A percentile compares a stretch with the other conserved stretches of the same genome.
Conservation (phyloP, 2,888 invertebrate species). For the Andrena haemorrhoa region DNA sequence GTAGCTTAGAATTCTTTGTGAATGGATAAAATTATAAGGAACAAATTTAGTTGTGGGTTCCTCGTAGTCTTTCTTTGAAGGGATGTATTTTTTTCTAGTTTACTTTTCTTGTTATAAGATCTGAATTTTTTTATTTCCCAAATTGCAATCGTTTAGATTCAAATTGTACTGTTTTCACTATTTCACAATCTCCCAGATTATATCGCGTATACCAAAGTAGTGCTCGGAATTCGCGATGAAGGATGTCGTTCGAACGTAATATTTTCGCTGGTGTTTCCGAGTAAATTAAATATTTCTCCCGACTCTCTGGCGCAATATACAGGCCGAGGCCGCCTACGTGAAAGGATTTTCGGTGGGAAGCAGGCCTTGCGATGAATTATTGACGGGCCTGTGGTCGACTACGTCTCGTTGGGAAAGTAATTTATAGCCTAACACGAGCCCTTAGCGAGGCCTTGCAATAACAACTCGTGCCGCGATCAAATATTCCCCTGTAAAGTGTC, state of each 20-base stretch:
- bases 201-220: no score
- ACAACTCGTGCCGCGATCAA: conserved; percentile 59
- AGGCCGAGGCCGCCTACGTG: conserved; percentile 27
- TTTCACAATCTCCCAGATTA: no score
- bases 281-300: conserved; percentile 58
- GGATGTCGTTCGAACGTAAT: neutral
- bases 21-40: no score
- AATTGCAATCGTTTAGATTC: no score
- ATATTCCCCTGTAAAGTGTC: conserved; percentile 57
- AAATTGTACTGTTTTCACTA: no score
- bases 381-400: conserved; percentile 66
- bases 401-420: conserved; percentile 64
- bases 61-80: no score
- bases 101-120: no score
- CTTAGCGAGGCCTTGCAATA: conserved; percentile 56
- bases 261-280: conserved; percentile 22
- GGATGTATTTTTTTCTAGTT: no score
- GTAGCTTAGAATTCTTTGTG: no score
- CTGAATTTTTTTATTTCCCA: no score
- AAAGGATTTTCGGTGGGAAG: conserved; percentile 58
- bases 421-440: conserved; percentile 61
- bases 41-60: no score
- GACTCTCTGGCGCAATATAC: neutral
- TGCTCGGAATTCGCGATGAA: neutral
- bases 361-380: conserved; percentile 64